These are phyloP conservation scores for Schlechtendalia chinensis DNA, from an alignment of 1,140 invertebrate genomes.

Conservation along the genomic window DNA sequence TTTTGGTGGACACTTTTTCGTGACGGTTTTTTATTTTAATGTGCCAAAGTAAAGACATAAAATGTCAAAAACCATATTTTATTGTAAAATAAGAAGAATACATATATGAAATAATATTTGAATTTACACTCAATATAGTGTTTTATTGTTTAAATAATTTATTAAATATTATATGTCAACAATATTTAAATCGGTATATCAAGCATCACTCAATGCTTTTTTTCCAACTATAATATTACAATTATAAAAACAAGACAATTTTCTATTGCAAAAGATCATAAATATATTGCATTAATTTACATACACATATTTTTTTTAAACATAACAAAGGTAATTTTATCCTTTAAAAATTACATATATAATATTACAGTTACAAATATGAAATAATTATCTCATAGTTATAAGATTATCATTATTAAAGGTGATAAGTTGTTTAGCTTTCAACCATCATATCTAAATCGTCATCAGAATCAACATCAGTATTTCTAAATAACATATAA, in stretches of 20 bases:
- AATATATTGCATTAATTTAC: slow-evolving; percentile 5
- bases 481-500: slow-evolving; percentile 69
- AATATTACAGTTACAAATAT: not conserved
- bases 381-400: not conserved
- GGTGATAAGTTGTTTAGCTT: not conserved
- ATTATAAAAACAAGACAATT: not conserved
- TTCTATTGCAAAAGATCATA: not conserved
- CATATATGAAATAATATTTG: too few relatives aligned
- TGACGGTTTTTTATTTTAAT: too few relatives aligned
- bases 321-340: not conserved
- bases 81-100: too few relatives aligned
- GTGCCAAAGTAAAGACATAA: too few relatives aligned
- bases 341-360: not conserved
- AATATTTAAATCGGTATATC: too few relatives aligned
- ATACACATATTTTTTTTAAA: not conserved
- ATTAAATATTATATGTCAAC: too few relatives aligned
- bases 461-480: slow-evolving; percentile 61
- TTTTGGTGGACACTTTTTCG: too few relatives aligned
- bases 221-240: too few relatives aligned
- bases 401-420: not conserved
- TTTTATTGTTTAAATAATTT: too few relatives aligned
- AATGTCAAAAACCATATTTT: too few relatives aligned
- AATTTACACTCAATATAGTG: too few relatives aligned
- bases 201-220: too few relatives aligned
- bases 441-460: slow-evolving; percentile 54